phyloP scores from a whole-genome alignment of 2,888 invertebrate species.

The Apamea sordens region DNA sequence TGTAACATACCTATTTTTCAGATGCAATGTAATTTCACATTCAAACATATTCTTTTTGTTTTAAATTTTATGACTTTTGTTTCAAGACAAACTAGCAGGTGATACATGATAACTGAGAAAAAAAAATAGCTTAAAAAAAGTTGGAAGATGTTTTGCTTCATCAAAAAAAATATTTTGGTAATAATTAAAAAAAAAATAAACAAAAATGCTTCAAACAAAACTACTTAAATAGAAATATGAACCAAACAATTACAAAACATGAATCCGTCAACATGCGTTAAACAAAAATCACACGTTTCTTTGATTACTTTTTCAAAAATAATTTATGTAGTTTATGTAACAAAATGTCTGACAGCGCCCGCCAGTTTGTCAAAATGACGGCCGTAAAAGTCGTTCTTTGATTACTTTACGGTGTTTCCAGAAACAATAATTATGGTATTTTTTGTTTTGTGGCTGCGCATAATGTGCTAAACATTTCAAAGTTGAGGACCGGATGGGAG shows the following conservation, averaged over 20 bases:
- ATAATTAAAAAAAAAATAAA: not conserved
- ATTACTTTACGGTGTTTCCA: slow-evolving; percentile 58
- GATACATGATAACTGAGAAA: not conserved
- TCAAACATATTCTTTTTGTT: no score
- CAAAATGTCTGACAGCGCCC: slow-evolving; percentile 52
- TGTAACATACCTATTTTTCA: slow-evolving; percentile 13
- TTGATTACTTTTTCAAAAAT: slow-evolving; percentile 27
- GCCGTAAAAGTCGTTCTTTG: slow-evolving; percentile 59
- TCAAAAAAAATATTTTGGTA: not conserved
- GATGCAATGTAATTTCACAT: not conserved
- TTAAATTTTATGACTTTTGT: slow-evolving; percentile 1
- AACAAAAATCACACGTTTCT: slow-evolving; percentile 13
- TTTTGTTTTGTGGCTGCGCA: slow-evolving; percentile 24
- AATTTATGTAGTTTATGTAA: slow-evolving; percentile 49
- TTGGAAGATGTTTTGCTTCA: not conserved
- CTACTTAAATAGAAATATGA: not conserved
- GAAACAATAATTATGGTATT: slow-evolving; percentile 50
- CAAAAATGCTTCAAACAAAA: not conserved
- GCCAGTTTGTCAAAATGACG: slow-evolving; percentile 55
- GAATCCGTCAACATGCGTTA: slow-evolving; percentile 5
- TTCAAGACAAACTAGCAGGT: not conserved
- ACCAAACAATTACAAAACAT: slow-evolving; percentile 10
- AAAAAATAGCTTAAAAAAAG: not conserved
- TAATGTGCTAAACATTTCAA: slow-evolving; percentile 27
- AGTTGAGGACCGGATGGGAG: slow-evolving; percentile 2